These are phyloP conservation scores for Micrasema longulum DNA, from an alignment of 1,140 invertebrate species.

Conservation along the genomic window DNA sequence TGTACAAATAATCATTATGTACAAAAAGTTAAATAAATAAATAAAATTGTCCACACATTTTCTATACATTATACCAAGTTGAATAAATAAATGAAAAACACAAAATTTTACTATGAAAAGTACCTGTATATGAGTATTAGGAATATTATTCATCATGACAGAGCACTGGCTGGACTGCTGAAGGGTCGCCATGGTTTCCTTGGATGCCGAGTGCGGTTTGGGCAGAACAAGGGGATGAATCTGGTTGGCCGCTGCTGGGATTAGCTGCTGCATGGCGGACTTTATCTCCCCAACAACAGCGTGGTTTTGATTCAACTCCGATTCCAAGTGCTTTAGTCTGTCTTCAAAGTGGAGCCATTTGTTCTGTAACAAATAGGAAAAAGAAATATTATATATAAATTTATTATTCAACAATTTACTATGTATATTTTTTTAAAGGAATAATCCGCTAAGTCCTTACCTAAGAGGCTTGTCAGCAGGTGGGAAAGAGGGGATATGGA, in stretches of 20 bases:
- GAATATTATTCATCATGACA: constrained; percentile 60
- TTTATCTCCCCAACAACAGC: constrained; percentile 70
- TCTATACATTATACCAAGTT: too few species aligned
- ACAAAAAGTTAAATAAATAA: too few species aligned
- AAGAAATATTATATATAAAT: too few species aligned
- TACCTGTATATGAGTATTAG: constrained; percentile 69
- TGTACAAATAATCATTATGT: too few species aligned
- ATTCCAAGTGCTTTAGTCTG: constrained; percentile 73
- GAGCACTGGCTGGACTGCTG: constrained; percentile 54
- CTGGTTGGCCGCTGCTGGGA: constrained; percentile 24
- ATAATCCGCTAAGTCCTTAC: too few species aligned
- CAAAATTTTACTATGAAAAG: too few species aligned
- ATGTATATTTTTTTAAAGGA: too few species aligned
- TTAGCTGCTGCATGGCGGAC: constrained; percentile 62
- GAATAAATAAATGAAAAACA: constrained; percentile 21
- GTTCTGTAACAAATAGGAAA: constrained; percentile 61
- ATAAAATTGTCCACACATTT: too few species aligned
- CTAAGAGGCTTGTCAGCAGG: too few species aligned
- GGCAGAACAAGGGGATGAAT: background rate
- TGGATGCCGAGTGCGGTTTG: constrained; percentile 7
- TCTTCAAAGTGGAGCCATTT: constrained; percentile 77
- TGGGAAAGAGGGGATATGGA: too few species aligned
- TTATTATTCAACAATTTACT: too few species aligned
- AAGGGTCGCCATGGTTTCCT: too few species aligned
- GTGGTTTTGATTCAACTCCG: constrained; percentile 72